phyloP scores from a whole-genome alignment of 1,140 invertebrate species.

The Neodiprion fabricii region DNA sequence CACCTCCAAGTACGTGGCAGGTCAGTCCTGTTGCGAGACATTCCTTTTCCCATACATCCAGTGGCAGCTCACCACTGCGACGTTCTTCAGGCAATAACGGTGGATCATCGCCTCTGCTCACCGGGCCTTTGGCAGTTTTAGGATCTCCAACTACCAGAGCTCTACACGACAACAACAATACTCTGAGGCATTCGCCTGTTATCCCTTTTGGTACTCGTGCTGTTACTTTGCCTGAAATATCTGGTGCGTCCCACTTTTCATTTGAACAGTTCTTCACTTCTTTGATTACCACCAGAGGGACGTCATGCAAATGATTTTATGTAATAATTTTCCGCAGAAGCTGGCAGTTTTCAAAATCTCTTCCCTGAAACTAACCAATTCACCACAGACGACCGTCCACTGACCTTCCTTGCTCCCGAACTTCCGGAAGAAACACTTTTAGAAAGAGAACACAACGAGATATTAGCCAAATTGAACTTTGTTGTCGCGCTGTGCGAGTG shows the following conservation, averaged over 20 bases:
- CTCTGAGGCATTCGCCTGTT: constrained; percentile 65
- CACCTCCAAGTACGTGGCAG: constrained; percentile 80
- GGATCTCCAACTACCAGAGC: constrained; percentile 70
- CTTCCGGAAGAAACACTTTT: constrained; percentile 94
- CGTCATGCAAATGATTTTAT: too few relatives aligned
- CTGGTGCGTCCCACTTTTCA: constrained; percentile 44
- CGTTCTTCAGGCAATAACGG: constrained; percentile 66
- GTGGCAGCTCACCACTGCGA: constrained; percentile 71
- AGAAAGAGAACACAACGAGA: constrained; percentile 93
- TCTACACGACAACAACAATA: constrained; percentile 66
- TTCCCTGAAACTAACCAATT: constrained; percentile 62
- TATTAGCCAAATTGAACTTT: constrained; percentile 91
- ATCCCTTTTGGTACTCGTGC: constrained; percentile 75
- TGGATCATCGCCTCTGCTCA: constrained; percentile 75
- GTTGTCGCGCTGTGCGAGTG: constrained; percentile 90
- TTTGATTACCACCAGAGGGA: too few relatives aligned
- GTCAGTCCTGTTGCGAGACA: constrained; percentile 70
- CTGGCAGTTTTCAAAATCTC: constrained; percentile 67
- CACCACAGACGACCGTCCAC: constrained; percentile 65
- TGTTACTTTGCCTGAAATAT: constrained; percentile 79
- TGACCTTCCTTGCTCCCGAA: constrained; percentile 88
- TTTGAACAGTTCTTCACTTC: not conserved
- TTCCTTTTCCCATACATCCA: constrained; percentile 61
- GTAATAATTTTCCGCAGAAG: constrained; percentile 52
- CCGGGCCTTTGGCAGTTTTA: constrained; percentile 66